Percentiles rank a stretch among this genome's conserved stretches.
Conservation (phyloP, 2,113 vertebrate genomes). For the Chionodraco myersi region DNA sequence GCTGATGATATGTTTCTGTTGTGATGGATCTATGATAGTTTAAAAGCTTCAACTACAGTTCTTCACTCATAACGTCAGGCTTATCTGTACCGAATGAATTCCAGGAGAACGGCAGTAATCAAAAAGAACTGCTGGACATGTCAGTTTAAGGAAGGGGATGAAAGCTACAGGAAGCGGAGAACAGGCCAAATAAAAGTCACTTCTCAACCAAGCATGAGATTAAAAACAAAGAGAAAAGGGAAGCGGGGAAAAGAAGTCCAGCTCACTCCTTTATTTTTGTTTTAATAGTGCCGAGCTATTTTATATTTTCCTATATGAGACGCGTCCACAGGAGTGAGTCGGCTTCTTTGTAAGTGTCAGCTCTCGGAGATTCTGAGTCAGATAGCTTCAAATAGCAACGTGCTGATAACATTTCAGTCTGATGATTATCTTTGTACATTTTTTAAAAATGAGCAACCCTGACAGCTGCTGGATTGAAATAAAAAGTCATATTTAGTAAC, state of each 20-base stretch:
- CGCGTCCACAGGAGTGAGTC: background rate
- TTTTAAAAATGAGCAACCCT: too few relatives aligned
- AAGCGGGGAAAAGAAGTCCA: background rate
- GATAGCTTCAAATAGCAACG: background rate
- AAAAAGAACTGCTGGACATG: conserved; percentile 18
- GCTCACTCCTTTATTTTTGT: background rate
- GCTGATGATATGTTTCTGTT: background rate
- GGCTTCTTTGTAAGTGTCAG: background rate
- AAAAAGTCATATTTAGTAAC: background rate
- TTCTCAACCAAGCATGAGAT: background rate
- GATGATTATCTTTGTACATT: background rate
- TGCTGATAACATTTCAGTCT: background rate
- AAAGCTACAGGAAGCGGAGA: background rate
- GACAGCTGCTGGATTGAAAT: too few relatives aligned
- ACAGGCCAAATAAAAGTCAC: background rate
- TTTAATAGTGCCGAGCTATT: background rate
- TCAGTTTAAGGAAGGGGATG: background rate
- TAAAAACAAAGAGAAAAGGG: background rate
- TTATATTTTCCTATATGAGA: background rate
- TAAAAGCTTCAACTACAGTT: conserved; percentile 1
- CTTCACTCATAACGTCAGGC: conserved; percentile 19
- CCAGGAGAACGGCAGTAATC: conserved; percentile 45
- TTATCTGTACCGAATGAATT: conserved; percentile 64
- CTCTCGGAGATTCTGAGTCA: conserved; percentile 6
- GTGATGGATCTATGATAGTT: conserved; percentile 9